Percentiles rank a stretch among this genome's conserved stretches.
These are phyloP conservation scores for Deilephila porcellus DNA, from an alignment of 2,888 invertebrate species.

Conservation along the genomic window DNA sequence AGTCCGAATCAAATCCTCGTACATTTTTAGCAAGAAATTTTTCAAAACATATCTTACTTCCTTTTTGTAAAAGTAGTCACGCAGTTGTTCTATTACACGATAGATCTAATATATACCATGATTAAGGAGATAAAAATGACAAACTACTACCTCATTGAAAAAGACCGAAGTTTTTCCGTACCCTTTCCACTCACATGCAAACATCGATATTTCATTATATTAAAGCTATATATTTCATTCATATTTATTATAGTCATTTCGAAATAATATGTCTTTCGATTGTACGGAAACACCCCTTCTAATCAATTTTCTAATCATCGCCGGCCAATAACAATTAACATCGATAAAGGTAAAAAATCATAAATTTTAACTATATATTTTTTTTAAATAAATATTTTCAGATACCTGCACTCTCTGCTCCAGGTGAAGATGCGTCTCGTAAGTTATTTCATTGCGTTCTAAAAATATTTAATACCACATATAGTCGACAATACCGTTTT, in stretches of 20 bases:
- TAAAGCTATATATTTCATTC: constrained; percentile 1
- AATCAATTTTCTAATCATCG: neutral
- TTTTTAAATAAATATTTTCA: too few relatives aligned
- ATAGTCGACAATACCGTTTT: neutral
- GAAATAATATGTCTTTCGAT: neutral
- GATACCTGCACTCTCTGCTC: too few relatives aligned
- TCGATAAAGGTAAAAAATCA: neutral
- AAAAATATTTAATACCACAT: neutral
- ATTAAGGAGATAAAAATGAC: neutral
- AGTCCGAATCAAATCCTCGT: too few relatives aligned
- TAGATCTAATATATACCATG: neutral
- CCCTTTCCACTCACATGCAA: neutral
- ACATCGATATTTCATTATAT: neutral
- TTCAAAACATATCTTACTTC: too few relatives aligned
- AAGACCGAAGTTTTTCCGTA: neutral
- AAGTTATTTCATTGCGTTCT: too few relatives aligned
- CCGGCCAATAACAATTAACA: constrained; percentile 1
- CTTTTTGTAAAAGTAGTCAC: neutral
- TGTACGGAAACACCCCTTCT: neutral
- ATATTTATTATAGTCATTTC: neutral
- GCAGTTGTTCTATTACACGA: neutral
- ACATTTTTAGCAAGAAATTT: too few relatives aligned
- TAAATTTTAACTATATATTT: too few relatives aligned
- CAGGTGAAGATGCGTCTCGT: too few relatives aligned
- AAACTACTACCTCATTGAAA: neutral